Evolutionary conservation across 2,888 invertebrate species (phyloP).

Genomic region (Sphecodes monilicornis): DNA sequence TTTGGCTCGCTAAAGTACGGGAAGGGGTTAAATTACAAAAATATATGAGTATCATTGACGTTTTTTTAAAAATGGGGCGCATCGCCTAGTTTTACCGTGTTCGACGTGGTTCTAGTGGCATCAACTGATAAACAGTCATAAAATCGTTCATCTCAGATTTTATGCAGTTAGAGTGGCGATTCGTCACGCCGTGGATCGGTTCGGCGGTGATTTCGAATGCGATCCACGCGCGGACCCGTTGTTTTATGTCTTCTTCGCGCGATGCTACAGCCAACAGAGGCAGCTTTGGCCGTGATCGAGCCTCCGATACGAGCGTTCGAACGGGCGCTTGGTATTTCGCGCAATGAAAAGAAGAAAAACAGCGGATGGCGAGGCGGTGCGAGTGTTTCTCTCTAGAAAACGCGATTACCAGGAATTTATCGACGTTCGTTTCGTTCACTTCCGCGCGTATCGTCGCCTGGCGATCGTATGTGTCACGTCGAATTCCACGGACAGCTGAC

Average conservation of each 20-base stretch:
- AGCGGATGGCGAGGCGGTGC: slow-evolving; percentile 47
- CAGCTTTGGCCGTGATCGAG: slow-evolving; percentile 51
- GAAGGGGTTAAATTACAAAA: no score
- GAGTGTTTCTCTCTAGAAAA: slow-evolving; percentile 29
- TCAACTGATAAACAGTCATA: no score
- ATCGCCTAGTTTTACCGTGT: no score
- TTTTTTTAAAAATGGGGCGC: no score
- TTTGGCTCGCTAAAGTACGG: no score
- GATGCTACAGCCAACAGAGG: slow-evolving; percentile 20
- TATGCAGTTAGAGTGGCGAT: background rate
- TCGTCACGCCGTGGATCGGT: background rate
- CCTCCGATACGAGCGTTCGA: slow-evolving; percentile 44
- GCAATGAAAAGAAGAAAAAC: slow-evolving; percentile 37
- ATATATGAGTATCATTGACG: no score
- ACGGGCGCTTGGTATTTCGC: slow-evolving; percentile 31
- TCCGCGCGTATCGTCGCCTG: slow-evolving; percentile 27
- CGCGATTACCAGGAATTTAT: slow-evolving; percentile 65
- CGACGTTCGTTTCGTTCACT: slow-evolving; percentile 46
- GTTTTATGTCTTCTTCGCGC: slow-evolving; percentile 17
- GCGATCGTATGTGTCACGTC: slow-evolving; percentile 51
- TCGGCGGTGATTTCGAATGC: background rate
- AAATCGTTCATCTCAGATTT: background rate
- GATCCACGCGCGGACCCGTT: background rate
- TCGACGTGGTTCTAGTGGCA: no score
- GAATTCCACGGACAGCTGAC: slow-evolving; percentile 37